Evolutionary conservation across 2,113 vertebrate species (phyloP).

Genomic region (Vimba vimba): DNA sequence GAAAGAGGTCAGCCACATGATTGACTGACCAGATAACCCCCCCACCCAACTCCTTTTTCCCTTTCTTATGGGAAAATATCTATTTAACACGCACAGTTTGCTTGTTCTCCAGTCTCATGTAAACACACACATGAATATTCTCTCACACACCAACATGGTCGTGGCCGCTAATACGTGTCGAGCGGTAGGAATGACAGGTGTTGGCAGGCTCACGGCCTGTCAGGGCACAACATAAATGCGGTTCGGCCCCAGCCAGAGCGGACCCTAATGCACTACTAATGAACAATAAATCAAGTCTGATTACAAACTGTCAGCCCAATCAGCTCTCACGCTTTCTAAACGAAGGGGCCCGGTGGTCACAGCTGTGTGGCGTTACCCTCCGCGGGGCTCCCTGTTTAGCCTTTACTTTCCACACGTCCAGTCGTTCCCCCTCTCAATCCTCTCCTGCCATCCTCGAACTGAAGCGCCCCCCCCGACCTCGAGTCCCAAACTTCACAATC

Average conservation of each 20-base stretch:
- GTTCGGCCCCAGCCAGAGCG: constrained; percentile 91
- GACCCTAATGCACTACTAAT: constrained; percentile 96
- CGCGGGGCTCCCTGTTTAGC: constrained; percentile 61
- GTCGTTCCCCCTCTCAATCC: constrained; percentile 45
- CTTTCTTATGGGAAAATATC: constrained; percentile 17
- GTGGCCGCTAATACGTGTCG: constrained; percentile 65
- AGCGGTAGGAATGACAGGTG: constrained; percentile 94
- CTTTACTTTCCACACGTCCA: constrained; percentile 60
- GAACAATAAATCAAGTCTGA: constrained; percentile 99
- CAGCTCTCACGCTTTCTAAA: constrained; percentile 84
- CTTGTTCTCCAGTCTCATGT: not conserved
- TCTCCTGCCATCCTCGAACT: not conserved
- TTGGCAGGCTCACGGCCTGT: constrained; percentile 86
- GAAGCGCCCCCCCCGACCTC: not conserved
- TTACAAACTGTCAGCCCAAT: constrained; percentile 98
- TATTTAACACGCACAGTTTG: not conserved
- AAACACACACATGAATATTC: not conserved
- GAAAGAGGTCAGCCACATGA: constrained; percentile 9
- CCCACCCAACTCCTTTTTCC: not conserved
- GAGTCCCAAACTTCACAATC: constrained; percentile 15
- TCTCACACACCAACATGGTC: not conserved
- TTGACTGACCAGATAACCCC: not conserved
- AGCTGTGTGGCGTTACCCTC: constrained; percentile 75
- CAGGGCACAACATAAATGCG: constrained; percentile 95
- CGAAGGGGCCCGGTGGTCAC: constrained; percentile 75